Base-by-base conservation (phyloP, 1,140 invertebrate genomes). In the Polypedilum pembai region DNA sequence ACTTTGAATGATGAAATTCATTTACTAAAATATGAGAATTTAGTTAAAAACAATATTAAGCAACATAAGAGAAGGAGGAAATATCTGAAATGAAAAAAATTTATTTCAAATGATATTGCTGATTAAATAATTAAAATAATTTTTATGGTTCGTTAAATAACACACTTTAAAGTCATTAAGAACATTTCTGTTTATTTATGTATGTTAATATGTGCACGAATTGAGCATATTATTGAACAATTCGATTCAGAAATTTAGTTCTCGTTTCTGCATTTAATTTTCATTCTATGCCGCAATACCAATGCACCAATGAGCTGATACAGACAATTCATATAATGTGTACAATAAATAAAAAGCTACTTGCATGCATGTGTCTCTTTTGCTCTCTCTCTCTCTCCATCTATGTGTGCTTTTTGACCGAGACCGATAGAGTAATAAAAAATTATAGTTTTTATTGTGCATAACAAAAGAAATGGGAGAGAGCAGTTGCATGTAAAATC, bases 81-180 rank as follows among this genome's bases (percentile, higher is more conserved):
- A 33, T 33, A 33, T 3, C 24, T 5, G 5, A 33, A 56, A n/a
- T 56, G 8, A 15, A 56, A 0, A 33, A 33, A 56, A 56, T 56
- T 56, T 56, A 56, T 56, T 8, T 12, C n/a, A 56, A 15, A 56
- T 56, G n/a, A 56, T 56, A 56, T 56, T 56, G 45, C 45, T 56
- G 45, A 56, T 56, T 56, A 56, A n/a, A 15, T 56, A 56, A 56
- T 56, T 56, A 56, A 56, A 56, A 56, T 56, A 56, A 56, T 56
- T 56, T 33, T 56, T n/a, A 56, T 56, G 8, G 45, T 56, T n/a
- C n/a, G 45, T 56, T 56, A 56, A 56, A 56, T 12, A n/a, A n/a
- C 5, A 33, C 45, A 56, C 12, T 56, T 56, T 56, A 56, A 56
- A 56, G 45, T 56, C 45, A 56, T 56, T 56, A 56, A 56, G 12